Evolutionary conservation across 2,797 vertebrate genomes (phyloP), one percentile per base, ranked within the genome.

Genomic region (Ispidina lecontei): DNA sequence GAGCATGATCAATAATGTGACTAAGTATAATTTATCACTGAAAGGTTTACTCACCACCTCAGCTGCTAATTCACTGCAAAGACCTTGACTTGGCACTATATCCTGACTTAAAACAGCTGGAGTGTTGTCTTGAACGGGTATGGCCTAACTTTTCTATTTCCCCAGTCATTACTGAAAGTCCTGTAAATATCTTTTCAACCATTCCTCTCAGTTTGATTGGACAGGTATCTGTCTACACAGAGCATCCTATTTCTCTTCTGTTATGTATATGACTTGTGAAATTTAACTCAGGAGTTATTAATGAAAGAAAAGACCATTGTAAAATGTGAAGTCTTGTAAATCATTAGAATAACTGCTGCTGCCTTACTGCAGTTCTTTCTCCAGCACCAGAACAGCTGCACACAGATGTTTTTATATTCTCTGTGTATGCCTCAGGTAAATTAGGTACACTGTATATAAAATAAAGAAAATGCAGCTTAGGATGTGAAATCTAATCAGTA

Each of bases 261-360:
- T 46, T 62, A 58, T 0, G 0, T 23, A 9, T 16, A 14, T 7
- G 25, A 29, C 18, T 63, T 80, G 13, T 46, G 56, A 83, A 23
- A n/a, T n/a, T 82, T 33, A 76, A 54, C 9, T 65, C 29, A 26
- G 15, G 79, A 65, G 10, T 20, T 14, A 58, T 33, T 76, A 1
- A 43, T n/a, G 25, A 18, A 19, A 67, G 3, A 6, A 71, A 91
- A 76, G 31, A 58, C 6, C 5, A 39, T 37, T 55, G 55, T 18
- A 70, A 78, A 79, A 26, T 8, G 6, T 17, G 26, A 88, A 64
- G 19, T 47, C 22, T 14, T 21, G 3, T 14, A 16, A 76, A 70
- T 4, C 47, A 49, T 23, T 62, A 35, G 37, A 91, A 33, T 37
- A 82, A 72, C 9, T 72, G 59, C n/a, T 69, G 28, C 8, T 70